Evolutionary conservation across 2,113 vertebrate species (phyloP), one percentile per base, ranked within the genome.

Genomic region (Piprites chloris): DNA sequence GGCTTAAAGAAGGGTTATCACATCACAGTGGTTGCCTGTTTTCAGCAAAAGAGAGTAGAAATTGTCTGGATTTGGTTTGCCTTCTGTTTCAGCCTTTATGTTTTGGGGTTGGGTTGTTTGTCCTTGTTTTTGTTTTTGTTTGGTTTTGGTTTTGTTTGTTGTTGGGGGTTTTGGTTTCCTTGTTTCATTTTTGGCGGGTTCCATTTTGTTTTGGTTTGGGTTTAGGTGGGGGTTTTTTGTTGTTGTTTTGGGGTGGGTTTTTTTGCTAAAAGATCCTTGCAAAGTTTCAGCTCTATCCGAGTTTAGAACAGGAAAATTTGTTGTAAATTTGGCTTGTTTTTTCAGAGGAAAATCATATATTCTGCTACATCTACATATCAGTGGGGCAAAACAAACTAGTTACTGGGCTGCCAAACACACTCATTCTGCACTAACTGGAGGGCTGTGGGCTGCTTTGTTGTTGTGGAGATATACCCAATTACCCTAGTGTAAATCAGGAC

Each of bases 1-100:
- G n/a, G 46, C 81, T 90, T 90, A 92, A 87, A 80, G 47, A 89
- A 93, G 49, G 56, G 47, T 91, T 93, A 87, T 95, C 69, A n/a
- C 73, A 91, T 92, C 76, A 26, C 85, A 79, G 61, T 69, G 55
- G 46, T 62, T 85, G 66, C 68, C 27, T 81, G 18, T 74, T 91
- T 93, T 91, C 71, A 93, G 53, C 37, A 65, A 79, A 49, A 47
- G 49, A 78, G 44, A 76, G 82, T n/a, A 92, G 68, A 76, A 90
- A 24, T 41, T 80, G 22, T 83, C 66, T 76, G n/a, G 41, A 82
- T 94, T 91, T 89, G 44, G 21, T 35, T 85, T 87, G 42, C 27
- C n/a, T 82, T 89, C 58, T 82, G 32, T 8, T 92, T 83, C 32
- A 80, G 28, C 50, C 89, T 73, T 92, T 53, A 17, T 73, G 39